These are phyloP conservation scores for Mirza zaza DNA, from an alignment of 2,113 vertebrate genomes.

Conservation along the genomic window DNA sequence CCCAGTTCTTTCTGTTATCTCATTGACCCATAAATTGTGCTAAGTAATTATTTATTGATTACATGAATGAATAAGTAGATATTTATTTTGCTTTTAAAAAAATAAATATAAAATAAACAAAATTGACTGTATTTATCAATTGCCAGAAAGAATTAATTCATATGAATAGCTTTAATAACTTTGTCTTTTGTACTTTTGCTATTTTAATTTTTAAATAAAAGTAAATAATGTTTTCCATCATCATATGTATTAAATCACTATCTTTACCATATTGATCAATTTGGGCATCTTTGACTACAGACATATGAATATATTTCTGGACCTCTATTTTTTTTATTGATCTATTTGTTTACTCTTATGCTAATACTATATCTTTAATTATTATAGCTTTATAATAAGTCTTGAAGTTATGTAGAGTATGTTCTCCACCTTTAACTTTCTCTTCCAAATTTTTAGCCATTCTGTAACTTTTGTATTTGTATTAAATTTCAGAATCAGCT, in stretches of 20 bases:
- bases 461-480: background rate
- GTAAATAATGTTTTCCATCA: background rate
- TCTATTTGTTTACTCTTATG: background rate
- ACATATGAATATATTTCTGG: background rate
- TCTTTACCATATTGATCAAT: background rate
- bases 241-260: background rate
- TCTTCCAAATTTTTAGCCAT: background rate
- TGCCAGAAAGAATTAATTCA: background rate
- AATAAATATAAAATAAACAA: background rate
- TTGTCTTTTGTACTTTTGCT: background rate
- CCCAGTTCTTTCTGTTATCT: background rate
- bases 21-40: background rate
- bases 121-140: background rate
- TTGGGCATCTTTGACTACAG: background rate
- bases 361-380: background rate
- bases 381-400: background rate
- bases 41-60: background rate
- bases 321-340: background rate
- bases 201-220: background rate
- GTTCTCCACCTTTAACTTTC: background rate
- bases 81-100: background rate
- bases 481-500: background rate
- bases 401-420: background rate
- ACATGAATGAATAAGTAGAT: background rate
- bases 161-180: background rate